A percentile compares a stretch with the other conserved stretches of the same genome.
Evolutionary conservation across 1,140 invertebrate genomes (phyloP).

Genomic region (Ladona fulva): DNA sequence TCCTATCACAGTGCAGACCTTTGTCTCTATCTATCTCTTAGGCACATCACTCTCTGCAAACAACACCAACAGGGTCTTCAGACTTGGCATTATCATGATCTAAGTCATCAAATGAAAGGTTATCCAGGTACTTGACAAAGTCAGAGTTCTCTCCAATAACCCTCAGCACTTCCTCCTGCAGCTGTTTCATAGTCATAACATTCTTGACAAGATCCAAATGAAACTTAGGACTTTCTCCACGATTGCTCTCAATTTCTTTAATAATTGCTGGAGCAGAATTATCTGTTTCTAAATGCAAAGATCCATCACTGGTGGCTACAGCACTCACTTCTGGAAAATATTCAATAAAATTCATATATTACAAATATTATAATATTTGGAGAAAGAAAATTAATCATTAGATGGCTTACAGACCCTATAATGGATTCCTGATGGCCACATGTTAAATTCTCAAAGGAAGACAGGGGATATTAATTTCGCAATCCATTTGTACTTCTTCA

Average conservation of each 20-base stretch:
- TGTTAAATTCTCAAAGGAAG: too few species aligned
- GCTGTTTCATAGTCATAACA: not conserved
- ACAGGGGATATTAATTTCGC: too few species aligned
- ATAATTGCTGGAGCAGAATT: not conserved
- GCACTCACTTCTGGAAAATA: not conserved
- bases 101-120: not conserved
- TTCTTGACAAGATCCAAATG: not conserved
- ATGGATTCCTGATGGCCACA: too few species aligned
- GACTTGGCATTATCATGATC: not conserved
- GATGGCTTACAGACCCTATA: too few species aligned
- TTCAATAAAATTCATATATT: too few species aligned
- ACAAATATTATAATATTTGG: too few species aligned
- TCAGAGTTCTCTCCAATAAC: not conserved
- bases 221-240: not conserved
- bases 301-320: not conserved
- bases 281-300: not conserved
- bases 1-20: constrained; percentile 38
- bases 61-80: constrained; percentile 14
- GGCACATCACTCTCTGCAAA: constrained; percentile 17
- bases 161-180: not conserved
- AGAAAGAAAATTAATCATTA: too few species aligned
- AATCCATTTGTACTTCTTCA: too few species aligned
- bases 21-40: constrained; percentile 31
- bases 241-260: not conserved
- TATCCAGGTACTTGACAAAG: not conserved